Base-by-base conservation (phyloP, 2,113 vertebrate species). In the Strix aluco region DNA sequence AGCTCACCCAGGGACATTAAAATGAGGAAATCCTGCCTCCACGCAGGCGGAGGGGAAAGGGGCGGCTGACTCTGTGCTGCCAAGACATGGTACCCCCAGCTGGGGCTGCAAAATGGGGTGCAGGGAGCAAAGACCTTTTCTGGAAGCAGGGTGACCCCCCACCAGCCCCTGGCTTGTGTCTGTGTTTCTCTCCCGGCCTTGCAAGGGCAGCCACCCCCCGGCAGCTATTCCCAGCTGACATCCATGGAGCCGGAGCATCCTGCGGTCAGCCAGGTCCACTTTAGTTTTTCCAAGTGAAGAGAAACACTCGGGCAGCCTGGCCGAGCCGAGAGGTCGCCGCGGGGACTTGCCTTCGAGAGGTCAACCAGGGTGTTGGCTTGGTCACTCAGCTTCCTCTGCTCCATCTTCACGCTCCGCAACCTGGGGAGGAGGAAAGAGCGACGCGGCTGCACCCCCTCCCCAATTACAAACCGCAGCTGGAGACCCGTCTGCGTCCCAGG, bases 311-410 rank as follows among this genome's bases (percentile, higher is more conserved):
- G 11, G 32, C 32, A 69, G 40, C 22, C 82, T 15, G 69, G 80
- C 57, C 1, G 25, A 65, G 74, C 36, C 15, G 5, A 7, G 51
- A 6, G 90, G 17, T 58, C 30, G 3, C 70, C 0, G 13, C 2
- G 2, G 15, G 46, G 55, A 93, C 97, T 99, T 98, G 99, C 99
- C 98, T 99, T 99, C 6, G 99, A 99, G 74, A 99, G 99, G 96
- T 99, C 99, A 27, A 99, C 99, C 81, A 99, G 98, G 23, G 99
- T 99, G 98, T 99, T 99, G 97, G 99, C 99, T 97, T 99, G 99
- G 97, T 99, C 99, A 5, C 99, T 99, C 91, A 99, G 98, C 96
- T 99, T 99, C 94, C 99, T 98, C 97, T 99, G 99, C 96, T 99
- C 99, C 99, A 99, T 99, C 98, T 99, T 99, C 96, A 99, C 99